Percentiles rank a stretch among this genome's conserved stretches.
phyloP scores from a whole-genome alignment of 2,113 vertebrate genomes.

The Axis porcinus region DNA sequence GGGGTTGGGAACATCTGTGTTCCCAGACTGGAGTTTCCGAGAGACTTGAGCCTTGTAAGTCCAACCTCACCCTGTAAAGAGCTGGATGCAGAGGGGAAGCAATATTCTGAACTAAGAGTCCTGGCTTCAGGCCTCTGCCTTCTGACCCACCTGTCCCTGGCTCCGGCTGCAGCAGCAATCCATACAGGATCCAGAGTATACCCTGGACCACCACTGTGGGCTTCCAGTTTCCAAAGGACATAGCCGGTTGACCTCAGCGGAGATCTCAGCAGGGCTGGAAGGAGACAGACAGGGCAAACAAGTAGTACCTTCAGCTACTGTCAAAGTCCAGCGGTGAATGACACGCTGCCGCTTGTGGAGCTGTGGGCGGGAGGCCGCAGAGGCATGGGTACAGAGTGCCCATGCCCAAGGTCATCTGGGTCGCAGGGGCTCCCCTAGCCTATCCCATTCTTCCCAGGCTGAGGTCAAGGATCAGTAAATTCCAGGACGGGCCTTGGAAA shows the following conservation, averaged over 20 bases:
- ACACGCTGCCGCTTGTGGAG: not conserved
- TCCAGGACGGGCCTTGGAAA: not conserved
- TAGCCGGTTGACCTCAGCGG: not conserved
- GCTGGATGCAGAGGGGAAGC: not conserved
- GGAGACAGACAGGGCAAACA: not conserved
- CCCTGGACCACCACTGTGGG: not conserved
- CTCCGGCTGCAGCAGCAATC: not conserved
- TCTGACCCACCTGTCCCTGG: conserved; percentile 54
- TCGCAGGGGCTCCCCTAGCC: not conserved
- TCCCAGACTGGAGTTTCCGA: not conserved
- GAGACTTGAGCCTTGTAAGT: not conserved
- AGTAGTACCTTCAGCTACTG: not conserved
- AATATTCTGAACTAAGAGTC: not conserved
- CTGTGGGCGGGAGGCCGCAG: not conserved
- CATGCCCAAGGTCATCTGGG: not conserved
- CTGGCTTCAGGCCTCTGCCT: not conserved
- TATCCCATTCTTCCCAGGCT: not conserved
- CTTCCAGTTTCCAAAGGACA: not conserved
- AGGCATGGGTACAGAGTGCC: not conserved
- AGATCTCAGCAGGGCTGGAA: not conserved
- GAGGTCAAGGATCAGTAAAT: not conserved
- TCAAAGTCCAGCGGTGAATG: conserved; percentile 39
- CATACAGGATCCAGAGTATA: conserved; percentile 32
- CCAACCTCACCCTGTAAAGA: not conserved
- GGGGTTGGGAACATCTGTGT: not conserved